These are phyloP conservation scores for Phaenicophaeus curvirostris DNA, from an alignment of 2,797 vertebrate species.

Conservation along the genomic window DNA sequence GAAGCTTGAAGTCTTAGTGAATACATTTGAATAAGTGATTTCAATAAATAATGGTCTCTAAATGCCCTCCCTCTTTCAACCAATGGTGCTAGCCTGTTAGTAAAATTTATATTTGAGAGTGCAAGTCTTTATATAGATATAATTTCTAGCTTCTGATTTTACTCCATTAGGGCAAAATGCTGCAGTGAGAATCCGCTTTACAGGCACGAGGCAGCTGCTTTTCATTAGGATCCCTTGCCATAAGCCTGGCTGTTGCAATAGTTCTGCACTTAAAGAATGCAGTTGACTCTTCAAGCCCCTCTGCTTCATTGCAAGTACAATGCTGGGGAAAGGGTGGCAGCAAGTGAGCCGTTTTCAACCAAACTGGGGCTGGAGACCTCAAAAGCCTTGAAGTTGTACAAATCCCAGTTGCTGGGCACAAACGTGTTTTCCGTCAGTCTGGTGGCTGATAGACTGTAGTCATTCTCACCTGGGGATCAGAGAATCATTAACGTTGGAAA, in stretches of 20 bases:
- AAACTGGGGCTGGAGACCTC: neutral
- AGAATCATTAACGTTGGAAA: too few species aligned
- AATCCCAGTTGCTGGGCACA: neutral
- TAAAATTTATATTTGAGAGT: neutral
- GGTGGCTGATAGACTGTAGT: neutral
- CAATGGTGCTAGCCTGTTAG: accelerated
- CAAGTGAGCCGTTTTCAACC: neutral
- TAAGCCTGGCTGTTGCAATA: neutral
- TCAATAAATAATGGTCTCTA: neutral
- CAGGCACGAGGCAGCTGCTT: neutral
- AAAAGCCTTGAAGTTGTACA: neutral
- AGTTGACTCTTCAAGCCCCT: neutral
- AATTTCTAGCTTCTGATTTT: neutral
- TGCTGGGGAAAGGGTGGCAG: neutral
- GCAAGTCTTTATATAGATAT: neutral
- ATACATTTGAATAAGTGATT: neutral
- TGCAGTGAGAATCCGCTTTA: neutral
- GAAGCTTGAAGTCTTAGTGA: neutral
- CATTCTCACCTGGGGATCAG: accelerated
- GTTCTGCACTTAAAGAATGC: neutral
- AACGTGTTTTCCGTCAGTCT: neutral
- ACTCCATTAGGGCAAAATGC: neutral
- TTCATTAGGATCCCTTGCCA: neutral
- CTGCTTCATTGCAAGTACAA: neutral
- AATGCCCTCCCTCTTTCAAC: neutral